Evolutionary conservation across 2,113 vertebrate genomes (phyloP), one percentile per base, ranked within the genome.

Genomic region (Hippocampus mohnikei): DNA sequence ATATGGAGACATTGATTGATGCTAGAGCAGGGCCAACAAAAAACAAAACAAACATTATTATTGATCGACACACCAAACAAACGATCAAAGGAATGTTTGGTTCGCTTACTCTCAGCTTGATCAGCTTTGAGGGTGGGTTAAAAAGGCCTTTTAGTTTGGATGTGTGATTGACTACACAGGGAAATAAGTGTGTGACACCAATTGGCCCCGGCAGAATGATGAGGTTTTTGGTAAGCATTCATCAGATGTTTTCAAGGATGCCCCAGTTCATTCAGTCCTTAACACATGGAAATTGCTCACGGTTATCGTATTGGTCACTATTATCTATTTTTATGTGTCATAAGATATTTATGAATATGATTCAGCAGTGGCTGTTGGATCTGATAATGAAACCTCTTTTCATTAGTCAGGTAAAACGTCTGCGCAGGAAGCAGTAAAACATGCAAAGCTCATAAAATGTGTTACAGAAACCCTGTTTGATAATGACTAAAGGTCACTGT

Each of bases 191-290:
- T 40, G 67, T 29, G 68, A 74, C 48, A 69, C 63, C 8, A 73
- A 79, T 81, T 73, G 73, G 82, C 70, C 79, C 69, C 70, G 73
- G 33, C 81, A 73, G 81, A 59, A 66, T 73, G 84, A 88, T 84
- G 83, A 71, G 85, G 90, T 89, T 88, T 89, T 89, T 89, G 78
- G 89, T 91, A 86, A 81, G 78, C 75, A 70, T 83, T 74, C 72
- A 80, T 59, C 46, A 21, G 60, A 72, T 66, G 67, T 72, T 85
- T 74, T 78, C 56, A 73, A 81, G 1, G 11, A 59, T 64, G 69
- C 73, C 71, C 59, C 13, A 75, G 63, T 80, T 83, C 71, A 84
- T 72, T 59, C 2, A 67, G 52, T 79, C 42, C 78, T 59, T 67
- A 64, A 71, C 29, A 29, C 23, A 9, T 62, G 25, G 21, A 12